Evolutionary conservation across 2,797 vertebrate species (phyloP), one percentile per base, ranked within the genome.

Genomic region (Sebastes reedi): DNA sequence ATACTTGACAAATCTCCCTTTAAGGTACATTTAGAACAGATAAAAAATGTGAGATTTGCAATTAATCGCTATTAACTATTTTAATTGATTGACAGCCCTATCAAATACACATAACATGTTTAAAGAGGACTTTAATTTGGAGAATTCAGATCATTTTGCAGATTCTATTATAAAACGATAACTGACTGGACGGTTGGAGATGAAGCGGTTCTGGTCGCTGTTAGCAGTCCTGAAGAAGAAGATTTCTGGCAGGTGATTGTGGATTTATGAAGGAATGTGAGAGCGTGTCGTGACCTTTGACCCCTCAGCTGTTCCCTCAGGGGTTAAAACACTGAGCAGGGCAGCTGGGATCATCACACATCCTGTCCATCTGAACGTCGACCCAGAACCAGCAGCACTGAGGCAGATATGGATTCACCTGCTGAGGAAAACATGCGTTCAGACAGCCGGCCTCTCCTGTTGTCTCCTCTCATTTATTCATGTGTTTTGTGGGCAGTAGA

Each of bases 391-490:
- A 22, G 22, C 39, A 42, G 39, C 13, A 5, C 39, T 42, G 39
- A 42, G 39, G 39, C 13, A 14, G 39, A 56, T 83, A 60, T 75
- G 79, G 72, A 86, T 80, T 22, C 81, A 77, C 79, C 85, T 73
- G 85, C 74, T 42, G 71, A 79, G 85, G 61, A 69, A 60, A 79
- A 70, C 77, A 59, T 68, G 74, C 56, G 68, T 46, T 62, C 80
- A 86, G 80, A 72, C 84, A 77, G 76, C 71, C 66, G 68, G 71
- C 50, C 61, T 50, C 67, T 71, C 24, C 80, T 71, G 65, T 46
- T 80, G 78, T 66, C 70, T 83, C 73, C 77, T 52, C 91, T 91
- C 83, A 85, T 86, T 92, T 90, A 92, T 92, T 92, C 91, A 83
- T 86, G 83, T 86, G 83, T 56, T 18, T 62, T 58, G 30, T 68